Conservation (phyloP, 2,888 invertebrate species). For the Drosophila yooni region DNA sequence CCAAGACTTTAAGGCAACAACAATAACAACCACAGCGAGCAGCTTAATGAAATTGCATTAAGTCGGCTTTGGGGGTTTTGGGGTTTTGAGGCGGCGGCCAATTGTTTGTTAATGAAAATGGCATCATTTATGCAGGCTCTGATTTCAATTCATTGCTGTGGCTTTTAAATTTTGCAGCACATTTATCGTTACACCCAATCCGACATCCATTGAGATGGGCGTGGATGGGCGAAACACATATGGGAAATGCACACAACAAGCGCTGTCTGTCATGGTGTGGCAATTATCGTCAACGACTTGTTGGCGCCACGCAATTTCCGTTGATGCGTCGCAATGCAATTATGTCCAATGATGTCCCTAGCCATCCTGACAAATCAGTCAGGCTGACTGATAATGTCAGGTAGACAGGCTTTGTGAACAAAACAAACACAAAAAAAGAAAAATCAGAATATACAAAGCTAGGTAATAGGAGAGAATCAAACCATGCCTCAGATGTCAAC, state of each 20-base stretch:
- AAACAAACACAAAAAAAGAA: not conserved
- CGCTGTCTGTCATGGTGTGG: conserved; percentile 26
- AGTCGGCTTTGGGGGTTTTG: conserved; percentile 32
- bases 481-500: conserved; percentile 42
- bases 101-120: conserved; percentile 66
- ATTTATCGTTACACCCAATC: conserved; percentile 38
- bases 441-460: conserved; percentile 9
- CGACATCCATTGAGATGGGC: not conserved
- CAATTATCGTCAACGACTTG: conserved; percentile 72
- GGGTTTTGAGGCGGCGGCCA: conserved; percentile 20
- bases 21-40: conserved; percentile 23
- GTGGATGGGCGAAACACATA: not conserved
- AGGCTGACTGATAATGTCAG: conserved; percentile 51
- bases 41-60: conserved; percentile 66
- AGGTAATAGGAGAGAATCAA: conserved; percentile 25
- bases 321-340: conserved; percentile 70
- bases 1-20: conserved; percentile 39
- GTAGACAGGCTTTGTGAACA: conserved; percentile 21
- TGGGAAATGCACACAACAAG: not conserved
- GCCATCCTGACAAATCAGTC: conserved; percentile 54
- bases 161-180: conserved; percentile 50
- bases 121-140: conserved; percentile 61
- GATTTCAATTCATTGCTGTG: conserved; percentile 65
- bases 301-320: conserved; percentile 71
- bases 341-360: conserved; percentile 41